Percentiles rank a stretch among this genome's conserved stretches.
Evolutionary conservation across 1,140 invertebrate genomes (phyloP).

Genomic region (Gonioctena quinquepunctata): DNA sequence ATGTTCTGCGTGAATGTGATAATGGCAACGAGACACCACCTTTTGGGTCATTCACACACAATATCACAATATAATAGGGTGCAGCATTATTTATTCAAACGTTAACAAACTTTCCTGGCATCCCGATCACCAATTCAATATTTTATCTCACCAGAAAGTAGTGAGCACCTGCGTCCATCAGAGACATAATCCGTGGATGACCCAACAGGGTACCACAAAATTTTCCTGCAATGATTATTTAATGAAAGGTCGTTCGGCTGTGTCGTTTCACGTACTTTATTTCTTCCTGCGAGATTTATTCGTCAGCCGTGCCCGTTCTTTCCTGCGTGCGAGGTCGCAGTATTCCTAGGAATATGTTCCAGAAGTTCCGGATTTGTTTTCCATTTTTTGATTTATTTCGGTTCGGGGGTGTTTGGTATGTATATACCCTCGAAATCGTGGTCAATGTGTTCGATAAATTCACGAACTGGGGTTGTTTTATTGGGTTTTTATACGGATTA

Average conservation of each 20-base stretch:
- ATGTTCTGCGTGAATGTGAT: too few species aligned
- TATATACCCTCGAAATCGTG: not conserved
- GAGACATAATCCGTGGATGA: not conserved
- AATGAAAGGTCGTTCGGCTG: not conserved
- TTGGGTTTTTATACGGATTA: too few species aligned
- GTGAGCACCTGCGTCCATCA: not conserved
- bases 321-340: too few species aligned
- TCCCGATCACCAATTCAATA: not conserved
- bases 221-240: not conserved
- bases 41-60: too few species aligned
- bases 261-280: not conserved
- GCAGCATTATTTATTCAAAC: not conserved
- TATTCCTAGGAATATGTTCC: not conserved
- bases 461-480: too few species aligned
- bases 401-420: not conserved
- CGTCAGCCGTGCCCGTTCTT: not conserved
- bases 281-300: not conserved
- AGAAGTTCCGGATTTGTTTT: not conserved
- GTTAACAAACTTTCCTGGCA: not conserved
- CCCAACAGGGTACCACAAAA: not conserved
- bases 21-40: too few species aligned
- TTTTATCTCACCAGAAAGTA: not conserved
- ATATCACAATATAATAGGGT: too few species aligned
- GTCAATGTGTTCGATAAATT: too few species aligned
- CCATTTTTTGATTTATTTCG: not conserved